Evolutionary conservation across 1,140 invertebrate species (phyloP).

Genomic region (Antheraea mylitta): DNA sequence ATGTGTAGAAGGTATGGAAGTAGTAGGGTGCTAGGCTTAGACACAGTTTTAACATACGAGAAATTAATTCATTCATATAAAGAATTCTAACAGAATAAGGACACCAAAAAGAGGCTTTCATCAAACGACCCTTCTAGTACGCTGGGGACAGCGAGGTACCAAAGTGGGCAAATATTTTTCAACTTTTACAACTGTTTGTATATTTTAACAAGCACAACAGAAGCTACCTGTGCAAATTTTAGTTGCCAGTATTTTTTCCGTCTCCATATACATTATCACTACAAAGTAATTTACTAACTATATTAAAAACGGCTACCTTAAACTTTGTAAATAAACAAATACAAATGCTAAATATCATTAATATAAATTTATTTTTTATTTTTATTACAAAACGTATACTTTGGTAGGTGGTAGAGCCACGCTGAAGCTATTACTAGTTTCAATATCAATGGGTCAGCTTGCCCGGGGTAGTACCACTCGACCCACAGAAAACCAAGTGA

Average conservation of each 20-base stretch:
- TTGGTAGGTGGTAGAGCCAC: too few species aligned
- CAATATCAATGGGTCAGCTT: too few species aligned
- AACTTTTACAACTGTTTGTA: slow-evolving; percentile 31
- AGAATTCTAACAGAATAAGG: slow-evolving; percentile 34
- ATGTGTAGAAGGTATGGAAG: neutral
- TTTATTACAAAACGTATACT: too few species aligned
- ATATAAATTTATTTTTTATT: too few species aligned
- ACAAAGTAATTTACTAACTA: too few species aligned
- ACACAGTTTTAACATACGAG: neutral
- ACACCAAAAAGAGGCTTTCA: slow-evolving; percentile 29
- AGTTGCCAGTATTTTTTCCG: neutral
- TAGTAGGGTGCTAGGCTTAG: neutral
- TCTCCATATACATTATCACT: too few species aligned
- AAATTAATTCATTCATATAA: neutral
- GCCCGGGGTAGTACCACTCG: too few species aligned
- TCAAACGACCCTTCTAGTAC: slow-evolving; percentile 36
- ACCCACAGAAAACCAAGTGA: too few species aligned
- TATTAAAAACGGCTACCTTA: too few species aligned
- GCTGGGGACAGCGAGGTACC: slow-evolving; percentile 20
- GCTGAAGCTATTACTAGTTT: too few species aligned
- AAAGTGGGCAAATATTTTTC: slow-evolving; percentile 37
- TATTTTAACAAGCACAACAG: slow-evolving; percentile 21
- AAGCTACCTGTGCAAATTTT: neutral
- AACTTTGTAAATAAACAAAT: too few species aligned
- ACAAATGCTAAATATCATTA: too few species aligned